These are phyloP conservation scores for Blennius ocellaris DNA, from an alignment of 2,113 vertebrate genomes.

Conservation along the genomic window DNA sequence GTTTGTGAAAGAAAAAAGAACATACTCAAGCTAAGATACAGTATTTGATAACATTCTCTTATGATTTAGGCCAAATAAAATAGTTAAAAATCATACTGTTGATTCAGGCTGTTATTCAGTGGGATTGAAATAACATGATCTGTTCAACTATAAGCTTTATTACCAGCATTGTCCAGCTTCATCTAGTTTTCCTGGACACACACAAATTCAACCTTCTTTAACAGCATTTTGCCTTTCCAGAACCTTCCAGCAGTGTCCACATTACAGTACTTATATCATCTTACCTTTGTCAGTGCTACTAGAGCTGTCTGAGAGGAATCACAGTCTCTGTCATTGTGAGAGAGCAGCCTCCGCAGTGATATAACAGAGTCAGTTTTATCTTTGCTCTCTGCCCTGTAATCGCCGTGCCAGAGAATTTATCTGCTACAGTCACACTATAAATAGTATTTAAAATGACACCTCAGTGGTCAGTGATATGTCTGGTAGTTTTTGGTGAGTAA, in stretches of 20 bases:
- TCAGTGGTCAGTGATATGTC: background rate
- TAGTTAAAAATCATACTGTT: no score
- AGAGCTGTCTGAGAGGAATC: slow-evolving; percentile 21
- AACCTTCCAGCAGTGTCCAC: background rate
- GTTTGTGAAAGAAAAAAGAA: no score
- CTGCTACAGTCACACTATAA: slow-evolving; percentile 8
- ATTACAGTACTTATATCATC: background rate
- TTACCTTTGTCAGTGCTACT: background rate
- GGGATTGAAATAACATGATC: no score
- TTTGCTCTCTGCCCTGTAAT: slow-evolving; percentile 16
- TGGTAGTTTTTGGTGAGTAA: no score
- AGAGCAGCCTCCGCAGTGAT: slow-evolving; percentile 17
- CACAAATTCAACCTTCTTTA: background rate
- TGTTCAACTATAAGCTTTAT: no score
- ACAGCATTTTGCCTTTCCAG: background rate
- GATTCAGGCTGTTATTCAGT: no score
- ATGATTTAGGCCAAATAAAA: no score
- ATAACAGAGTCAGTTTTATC: slow-evolving; percentile 29
- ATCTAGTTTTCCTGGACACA: no score
- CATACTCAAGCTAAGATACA: no score
- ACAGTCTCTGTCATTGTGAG: slow-evolving; percentile 7
- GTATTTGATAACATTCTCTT: no score
- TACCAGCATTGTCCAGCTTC: no score
- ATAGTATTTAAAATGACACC: slow-evolving; percentile 14
- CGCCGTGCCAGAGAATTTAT: slow-evolving; percentile 17